These are phyloP conservation scores for Hiodon tergisus DNA, from an alignment of 2,113 vertebrate species.

Conservation along the genomic window DNA sequence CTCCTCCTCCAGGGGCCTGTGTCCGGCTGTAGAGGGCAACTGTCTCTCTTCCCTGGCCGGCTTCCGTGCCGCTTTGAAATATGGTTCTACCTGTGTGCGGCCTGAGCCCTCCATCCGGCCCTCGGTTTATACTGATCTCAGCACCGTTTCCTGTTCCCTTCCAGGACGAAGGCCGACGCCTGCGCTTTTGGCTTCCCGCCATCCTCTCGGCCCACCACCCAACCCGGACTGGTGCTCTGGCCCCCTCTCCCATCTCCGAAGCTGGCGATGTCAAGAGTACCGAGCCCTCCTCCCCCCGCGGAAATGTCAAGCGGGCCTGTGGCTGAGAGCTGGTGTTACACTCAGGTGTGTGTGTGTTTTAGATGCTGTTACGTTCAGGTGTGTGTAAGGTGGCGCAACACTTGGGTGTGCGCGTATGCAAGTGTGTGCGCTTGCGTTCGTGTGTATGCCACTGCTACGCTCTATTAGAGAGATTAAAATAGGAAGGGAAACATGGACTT, in stretches of 20 bases:
- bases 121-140: background rate
- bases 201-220: background rate
- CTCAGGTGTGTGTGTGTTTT: constrained; percentile 71
- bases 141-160: background rate
- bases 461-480: no score
- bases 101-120: background rate
- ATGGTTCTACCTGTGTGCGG: background rate
- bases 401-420: background rate
- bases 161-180: background rate
- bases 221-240: constrained; percentile 2
- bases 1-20: background rate
- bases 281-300: constrained; percentile 85
- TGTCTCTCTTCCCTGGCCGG: background rate
- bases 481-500: background rate
- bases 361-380: background rate
- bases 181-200: background rate
- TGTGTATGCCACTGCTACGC: background rate
- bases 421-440: no score
- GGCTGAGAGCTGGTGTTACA: constrained; percentile 99
- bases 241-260: constrained; percentile 23
- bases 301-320: constrained; percentile 95
- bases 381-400: background rate
- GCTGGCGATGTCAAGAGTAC: constrained; percentile 86
- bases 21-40: background rate
- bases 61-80: no score